These are phyloP conservation scores for Oryzias woworae DNA, from an alignment of 2,113 vertebrate species.

Conservation along the genomic window DNA sequence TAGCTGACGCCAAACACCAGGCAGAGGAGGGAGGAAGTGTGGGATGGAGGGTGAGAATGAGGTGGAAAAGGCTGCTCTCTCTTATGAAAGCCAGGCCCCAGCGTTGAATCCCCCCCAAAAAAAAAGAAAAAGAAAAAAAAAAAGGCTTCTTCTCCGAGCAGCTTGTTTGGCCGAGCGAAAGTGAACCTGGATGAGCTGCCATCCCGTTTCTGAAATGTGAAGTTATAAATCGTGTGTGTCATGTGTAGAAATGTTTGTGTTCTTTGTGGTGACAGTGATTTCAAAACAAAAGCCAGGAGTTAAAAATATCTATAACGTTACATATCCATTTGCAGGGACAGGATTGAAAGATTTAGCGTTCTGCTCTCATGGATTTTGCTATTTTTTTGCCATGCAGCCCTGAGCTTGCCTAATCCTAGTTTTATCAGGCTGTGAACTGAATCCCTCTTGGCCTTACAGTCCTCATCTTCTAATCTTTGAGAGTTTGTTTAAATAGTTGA, in stretches of 20 bases:
- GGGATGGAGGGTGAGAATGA: not conserved
- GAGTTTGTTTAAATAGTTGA: conserved; percentile 35
- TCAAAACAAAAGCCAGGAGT: conserved; percentile 49
- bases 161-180: conserved; percentile 18
- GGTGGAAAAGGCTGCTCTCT: conserved; percentile 26
- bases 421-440: conserved; percentile 53
- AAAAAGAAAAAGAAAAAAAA: not conserved
- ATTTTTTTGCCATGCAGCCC: conserved; percentile 50
- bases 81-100: conserved; percentile 47
- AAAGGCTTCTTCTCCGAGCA: conserved; percentile 34
- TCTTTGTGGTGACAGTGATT: conserved; percentile 66
- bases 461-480: conserved; percentile 29
- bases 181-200: conserved; percentile 43
- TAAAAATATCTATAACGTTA: conserved; percentile 42
- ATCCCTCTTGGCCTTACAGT: conserved; percentile 57
- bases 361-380: conserved; percentile 35
- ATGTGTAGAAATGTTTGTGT: conserved; percentile 59
- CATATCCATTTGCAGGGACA: conserved; percentile 45
- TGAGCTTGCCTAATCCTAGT: conserved; percentile 35
- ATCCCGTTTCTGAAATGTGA: conserved; percentile 68
- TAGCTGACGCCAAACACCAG: conserved; percentile 62
- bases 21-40: not conserved
- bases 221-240: conserved; percentile 55
- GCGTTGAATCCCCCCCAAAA: conserved; percentile 34
- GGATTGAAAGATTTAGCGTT: not conserved